Evolutionary conservation across 2,797 vertebrate species (phyloP), one percentile per base, ranked within the genome.

Genomic region (Schizopygopsis malacanthus): DNA sequence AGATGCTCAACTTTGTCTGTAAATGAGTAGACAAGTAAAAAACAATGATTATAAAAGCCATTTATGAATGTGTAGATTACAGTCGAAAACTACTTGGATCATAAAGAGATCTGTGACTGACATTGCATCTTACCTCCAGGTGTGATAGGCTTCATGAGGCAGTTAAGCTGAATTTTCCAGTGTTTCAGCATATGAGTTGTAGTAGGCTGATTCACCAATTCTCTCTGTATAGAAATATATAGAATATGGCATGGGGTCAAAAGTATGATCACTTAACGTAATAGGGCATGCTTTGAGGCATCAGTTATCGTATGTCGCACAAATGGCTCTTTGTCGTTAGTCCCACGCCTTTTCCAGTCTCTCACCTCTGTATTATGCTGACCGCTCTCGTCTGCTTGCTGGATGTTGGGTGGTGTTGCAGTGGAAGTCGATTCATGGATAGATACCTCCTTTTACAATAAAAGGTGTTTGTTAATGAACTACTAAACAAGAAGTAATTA

Each of bases 161-260:
- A 92, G 89, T 93, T 96, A 79, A 96, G 91, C 89, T 96, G 95
- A 83, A 96, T 92, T 61, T 95, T 96, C 96, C 96, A 96, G 85
- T 95, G 95, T 84, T 89, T 91, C 28, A 91, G 77, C 37, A 89
- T 50, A 2, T 71, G 84, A 82, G 92, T 94, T 13, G 41, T 54
- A 50, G 25, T 18, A 3, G 92, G 90, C 84, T 92, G 92, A 82
- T 94, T 92, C 92, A 92, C 88, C 94, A 94, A 43, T 11, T 52
- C 89, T 90, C 94, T 94, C 96, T 96, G 87, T 61, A 59, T n/a
- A 85, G 37, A 56, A 12, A 86, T 22, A 10, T 1, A 16, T 16
- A 82, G 67, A 65, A 71, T 28, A 79, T 10, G 13, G n/a, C 8
- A 37, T 18, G 15, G 0, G 18, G 20, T 15, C 2, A 12, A 22